phyloP scores from a whole-genome alignment of 2,113 vertebrate species.

The Pycnonotus jocosus region DNA sequence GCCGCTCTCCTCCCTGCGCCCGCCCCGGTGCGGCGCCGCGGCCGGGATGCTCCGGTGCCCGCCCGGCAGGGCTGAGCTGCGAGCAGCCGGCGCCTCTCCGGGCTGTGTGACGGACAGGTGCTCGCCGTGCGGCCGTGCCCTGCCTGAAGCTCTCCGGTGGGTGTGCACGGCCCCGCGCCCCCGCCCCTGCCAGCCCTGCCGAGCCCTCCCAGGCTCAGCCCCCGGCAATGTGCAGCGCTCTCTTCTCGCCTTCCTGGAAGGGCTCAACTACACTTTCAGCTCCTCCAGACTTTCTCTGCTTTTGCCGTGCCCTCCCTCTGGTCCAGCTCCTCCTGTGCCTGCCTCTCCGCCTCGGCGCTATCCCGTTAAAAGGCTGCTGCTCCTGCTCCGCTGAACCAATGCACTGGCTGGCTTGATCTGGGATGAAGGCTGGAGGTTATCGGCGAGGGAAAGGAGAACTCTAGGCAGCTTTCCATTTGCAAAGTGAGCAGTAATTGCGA shows the following conservation, averaged over 20 bases:
- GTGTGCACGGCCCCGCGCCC: neutral
- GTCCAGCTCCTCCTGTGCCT: slow-evolving; percentile 45
- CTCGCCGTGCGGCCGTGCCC: neutral
- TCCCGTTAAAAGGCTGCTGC: slow-evolving; percentile 68
- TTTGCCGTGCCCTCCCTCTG: neutral
- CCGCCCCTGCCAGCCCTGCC: neutral
- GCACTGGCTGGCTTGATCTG: slow-evolving; percentile 55
- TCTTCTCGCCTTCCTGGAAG: neutral
- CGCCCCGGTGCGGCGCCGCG: neutral
- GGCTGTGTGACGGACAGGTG: neutral
- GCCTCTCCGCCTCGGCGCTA: neutral
- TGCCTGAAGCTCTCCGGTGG: neutral
- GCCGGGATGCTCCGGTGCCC: neutral
- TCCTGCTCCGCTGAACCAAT: slow-evolving; percentile 59
- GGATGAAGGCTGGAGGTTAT: slow-evolving; percentile 71
- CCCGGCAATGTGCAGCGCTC: slow-evolving; percentile 39
- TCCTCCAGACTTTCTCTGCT: slow-evolving; percentile 9
- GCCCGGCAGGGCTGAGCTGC: neutral
- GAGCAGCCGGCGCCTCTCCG: neutral
- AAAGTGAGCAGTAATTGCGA: slow-evolving; percentile 72
- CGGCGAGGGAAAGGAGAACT: slow-evolving; percentile 39
- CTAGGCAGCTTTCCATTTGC: slow-evolving; percentile 39
- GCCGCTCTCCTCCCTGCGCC: neutral
- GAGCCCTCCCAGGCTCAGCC: slow-evolving; percentile 41
- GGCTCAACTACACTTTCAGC: slow-evolving; percentile 14